Conservation (phyloP, 2,888 invertebrate genomes). For the Archips xylosteana region DNA sequence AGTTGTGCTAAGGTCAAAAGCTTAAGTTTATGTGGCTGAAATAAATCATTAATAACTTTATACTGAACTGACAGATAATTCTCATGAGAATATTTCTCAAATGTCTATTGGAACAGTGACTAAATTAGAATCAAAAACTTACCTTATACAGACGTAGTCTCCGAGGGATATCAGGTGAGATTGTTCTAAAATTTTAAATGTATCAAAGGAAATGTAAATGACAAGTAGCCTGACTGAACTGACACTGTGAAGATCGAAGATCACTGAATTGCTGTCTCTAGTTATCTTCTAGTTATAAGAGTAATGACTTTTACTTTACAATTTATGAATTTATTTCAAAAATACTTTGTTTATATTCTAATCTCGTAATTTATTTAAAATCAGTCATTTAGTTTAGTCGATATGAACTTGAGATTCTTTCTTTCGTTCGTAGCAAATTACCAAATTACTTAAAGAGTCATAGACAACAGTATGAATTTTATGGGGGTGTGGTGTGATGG, state of each 20-base stretch:
- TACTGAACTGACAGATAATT: background rate
- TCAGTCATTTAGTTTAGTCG: background rate
- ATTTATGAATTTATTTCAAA: background rate
- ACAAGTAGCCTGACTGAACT: constrained; percentile 25
- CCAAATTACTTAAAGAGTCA: background rate
- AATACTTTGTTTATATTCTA: background rate
- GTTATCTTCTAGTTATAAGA: background rate
- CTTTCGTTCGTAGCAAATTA: constrained; percentile 2
- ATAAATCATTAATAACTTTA: background rate
- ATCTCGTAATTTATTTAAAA: background rate
- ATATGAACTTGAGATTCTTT: constrained; percentile 4
- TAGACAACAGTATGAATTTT: constrained; percentile 16
- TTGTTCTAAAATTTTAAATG: constrained; percentile 31
- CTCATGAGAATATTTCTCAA: background rate
- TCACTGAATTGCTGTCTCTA: constrained; percentile 5
- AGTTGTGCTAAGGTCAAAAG: background rate
- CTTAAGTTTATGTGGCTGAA: background rate
- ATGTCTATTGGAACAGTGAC: background rate
- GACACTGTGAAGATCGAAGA: constrained; percentile 21
- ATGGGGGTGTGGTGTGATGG: no score
- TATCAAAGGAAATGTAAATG: constrained; percentile 24
- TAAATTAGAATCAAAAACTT: constrained; percentile 17
- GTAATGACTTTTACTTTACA: background rate
- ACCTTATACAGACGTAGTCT: constrained; percentile 26
- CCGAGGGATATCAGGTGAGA: constrained; percentile 30